A percentile compares a stretch with the other conserved stretches of the same genome.
Conservation (phyloP, 2,797 vertebrate species). For the Moxostoma hubbsi region DNA sequence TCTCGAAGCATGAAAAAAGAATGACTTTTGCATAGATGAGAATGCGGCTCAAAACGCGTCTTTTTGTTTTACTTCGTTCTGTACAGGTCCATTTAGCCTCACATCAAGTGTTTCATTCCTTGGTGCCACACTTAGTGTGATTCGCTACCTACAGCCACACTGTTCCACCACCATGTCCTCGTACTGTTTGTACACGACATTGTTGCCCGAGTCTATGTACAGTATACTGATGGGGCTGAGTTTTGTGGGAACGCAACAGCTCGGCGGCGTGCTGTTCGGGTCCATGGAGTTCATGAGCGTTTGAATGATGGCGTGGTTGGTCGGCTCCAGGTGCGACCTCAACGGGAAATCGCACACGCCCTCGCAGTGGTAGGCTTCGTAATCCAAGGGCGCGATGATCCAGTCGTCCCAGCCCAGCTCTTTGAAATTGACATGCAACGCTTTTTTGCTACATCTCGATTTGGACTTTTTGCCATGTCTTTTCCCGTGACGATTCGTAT, state of each 20-base stretch:
- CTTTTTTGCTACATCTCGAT: conserved; percentile 92
- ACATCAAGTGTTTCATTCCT: conserved; percentile 49
- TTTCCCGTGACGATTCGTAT: conserved; percentile 87
- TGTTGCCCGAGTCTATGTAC: conserved; percentile 97
- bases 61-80: conserved; percentile 47
- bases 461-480: conserved; percentile 91
- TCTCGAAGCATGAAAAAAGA: conserved; percentile 29
- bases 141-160: conserved; percentile 96
- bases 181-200: conserved; percentile 98
- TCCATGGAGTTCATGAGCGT: conserved; percentile 99
- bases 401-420: conserved; percentile 98
- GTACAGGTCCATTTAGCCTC: conserved; percentile 50
- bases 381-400: conserved; percentile 97
- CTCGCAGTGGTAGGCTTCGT: conserved; percentile 96
- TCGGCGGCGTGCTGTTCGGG: conserved; percentile 92
- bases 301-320: conserved; percentile 98
- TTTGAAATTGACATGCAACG: conserved; percentile 96
- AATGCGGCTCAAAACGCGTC: conserved; percentile 14
- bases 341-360: conserved; percentile 96
- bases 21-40: conserved; percentile 71
- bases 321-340: conserved; percentile 94
- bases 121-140: conserved; percentile 23
- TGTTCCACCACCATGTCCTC: conserved; percentile 99
- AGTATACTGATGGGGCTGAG: conserved; percentile 97
- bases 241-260: conserved; percentile 95